Conservation (phyloP, 1,140 invertebrate genomes). For the Plectus sambesii region DNA sequence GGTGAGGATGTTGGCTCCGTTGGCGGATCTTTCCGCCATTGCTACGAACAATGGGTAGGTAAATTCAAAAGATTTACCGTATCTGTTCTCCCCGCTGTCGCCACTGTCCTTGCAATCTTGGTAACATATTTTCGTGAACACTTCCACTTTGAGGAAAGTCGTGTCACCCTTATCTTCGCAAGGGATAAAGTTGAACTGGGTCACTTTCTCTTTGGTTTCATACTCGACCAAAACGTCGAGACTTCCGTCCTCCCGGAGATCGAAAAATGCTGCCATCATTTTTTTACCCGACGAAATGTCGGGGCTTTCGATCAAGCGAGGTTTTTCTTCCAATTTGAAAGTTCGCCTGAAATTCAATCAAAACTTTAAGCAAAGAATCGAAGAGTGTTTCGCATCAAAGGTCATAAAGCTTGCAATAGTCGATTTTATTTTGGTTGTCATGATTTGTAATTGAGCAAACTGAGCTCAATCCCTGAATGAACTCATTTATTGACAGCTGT, state of each 20-base stretch:
- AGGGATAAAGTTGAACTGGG: conserved; percentile 33
- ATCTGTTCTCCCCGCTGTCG: too few species aligned
- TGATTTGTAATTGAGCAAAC: too few species aligned
- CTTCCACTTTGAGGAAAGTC: conserved; percentile 42
- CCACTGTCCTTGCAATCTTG: too few species aligned
- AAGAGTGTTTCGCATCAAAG: too few species aligned
- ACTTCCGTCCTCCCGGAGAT: conserved; percentile 41
- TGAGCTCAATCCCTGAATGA: too few species aligned
- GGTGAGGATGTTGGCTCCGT: too few species aligned
- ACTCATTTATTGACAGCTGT: too few species aligned
- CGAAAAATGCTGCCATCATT: conserved; percentile 35
- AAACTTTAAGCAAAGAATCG: conserved; percentile 12
- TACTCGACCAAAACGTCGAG: conserved; percentile 41
- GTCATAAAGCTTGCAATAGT: too few species aligned
- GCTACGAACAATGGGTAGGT: too few species aligned
- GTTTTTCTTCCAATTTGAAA: conserved; percentile 29
- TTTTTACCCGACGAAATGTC: conserved; percentile 21
- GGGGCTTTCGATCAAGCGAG: conserved; percentile 22
- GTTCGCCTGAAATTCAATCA: conserved; percentile 26
- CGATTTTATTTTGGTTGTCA: too few species aligned
- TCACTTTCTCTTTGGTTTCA: conserved; percentile 8
- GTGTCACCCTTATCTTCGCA: conserved; percentile 45
- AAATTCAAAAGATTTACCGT: too few species aligned
- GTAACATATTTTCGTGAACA: conserved; percentile 36
- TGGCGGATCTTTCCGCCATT: too few species aligned